Percentiles rank a stretch among this genome's conserved stretches.
Evolutionary conservation across 2,113 vertebrate genomes (phyloP).

Genomic region (Dinomys branickii): DNA sequence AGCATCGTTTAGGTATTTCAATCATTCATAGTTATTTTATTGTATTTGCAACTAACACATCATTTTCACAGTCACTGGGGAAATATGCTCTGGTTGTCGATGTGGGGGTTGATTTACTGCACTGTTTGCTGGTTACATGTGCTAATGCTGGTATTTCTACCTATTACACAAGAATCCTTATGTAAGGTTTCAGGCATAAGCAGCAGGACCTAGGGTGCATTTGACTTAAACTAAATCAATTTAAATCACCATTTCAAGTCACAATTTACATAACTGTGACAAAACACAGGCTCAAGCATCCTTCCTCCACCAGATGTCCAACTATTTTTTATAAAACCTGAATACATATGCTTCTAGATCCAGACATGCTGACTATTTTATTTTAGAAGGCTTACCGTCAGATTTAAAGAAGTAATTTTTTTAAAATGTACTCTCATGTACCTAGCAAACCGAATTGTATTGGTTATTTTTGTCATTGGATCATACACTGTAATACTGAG

Average conservation of each 20-base stretch:
- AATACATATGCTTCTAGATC: background rate
- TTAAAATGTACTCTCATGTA: background rate
- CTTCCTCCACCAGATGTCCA: background rate
- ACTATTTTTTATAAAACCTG: background rate
- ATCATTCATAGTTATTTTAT: constrained; percentile 40
- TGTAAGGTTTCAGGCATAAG: background rate
- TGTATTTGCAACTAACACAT: constrained; percentile 29
- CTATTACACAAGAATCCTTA: background rate
- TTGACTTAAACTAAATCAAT: background rate
- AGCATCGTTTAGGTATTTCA: background rate
- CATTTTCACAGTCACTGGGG: background rate
- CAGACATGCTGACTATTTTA: background rate
- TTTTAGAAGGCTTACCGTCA: background rate
- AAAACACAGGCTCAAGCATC: background rate
- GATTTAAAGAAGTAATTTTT: background rate
- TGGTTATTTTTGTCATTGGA: background rate
- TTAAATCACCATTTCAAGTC: background rate
- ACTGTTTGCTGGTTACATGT: background rate
- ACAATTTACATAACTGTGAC: background rate
- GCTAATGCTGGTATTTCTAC: background rate
- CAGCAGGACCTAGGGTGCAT: background rate
- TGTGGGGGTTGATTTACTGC: constrained; percentile 25
- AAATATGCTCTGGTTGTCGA: constrained; percentile 25
- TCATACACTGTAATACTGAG: background rate
- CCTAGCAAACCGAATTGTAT: background rate